A percentile compares a stretch with the other conserved stretches of the same genome.
phyloP scores from a whole-genome alignment of 1,140 invertebrate species.

The Micrasema longulum region DNA sequence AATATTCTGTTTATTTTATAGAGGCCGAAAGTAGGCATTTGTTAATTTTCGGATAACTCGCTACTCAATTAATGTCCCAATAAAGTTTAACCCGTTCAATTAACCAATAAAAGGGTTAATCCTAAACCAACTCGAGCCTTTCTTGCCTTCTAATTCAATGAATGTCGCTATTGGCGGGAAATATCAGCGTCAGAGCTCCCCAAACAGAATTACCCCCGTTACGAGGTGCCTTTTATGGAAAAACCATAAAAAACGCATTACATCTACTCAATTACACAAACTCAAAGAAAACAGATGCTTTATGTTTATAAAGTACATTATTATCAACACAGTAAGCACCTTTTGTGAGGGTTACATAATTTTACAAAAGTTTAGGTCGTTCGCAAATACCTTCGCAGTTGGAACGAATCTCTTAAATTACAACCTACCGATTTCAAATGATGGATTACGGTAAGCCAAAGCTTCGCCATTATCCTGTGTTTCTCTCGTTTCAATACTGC shows the following conservation, averaged over 20 bases:
- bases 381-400: no score
- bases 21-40: constrained; percentile 5
- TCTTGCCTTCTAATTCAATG: constrained; percentile 20
- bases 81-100: constrained; percentile 38
- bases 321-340: no score
- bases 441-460: no score
- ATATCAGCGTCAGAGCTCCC: constrained; percentile 17
- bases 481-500: no score
- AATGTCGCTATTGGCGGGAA: constrained; percentile 27
- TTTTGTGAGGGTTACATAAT: no score
- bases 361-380: no score
- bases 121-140: constrained; percentile 33
- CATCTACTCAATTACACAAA: constrained; percentile 4
- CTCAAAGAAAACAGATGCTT: constrained; percentile 16
- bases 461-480: no score
- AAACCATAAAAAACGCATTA: constrained; percentile 4
- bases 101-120: constrained; percentile 18
- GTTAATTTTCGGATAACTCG: constrained; percentile 15
- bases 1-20: background rate
- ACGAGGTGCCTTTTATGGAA: background rate
- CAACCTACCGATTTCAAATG: no score
- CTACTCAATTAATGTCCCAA: constrained; percentile 34
- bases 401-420: no score
- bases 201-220: constrained; percentile 25
- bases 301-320: constrained; percentile 13